A percentile compares a stretch with the other conserved stretches of the same genome.
Evolutionary conservation across 2,797 vertebrate genomes (phyloP).

Genomic region (Antennarius maculatus): DNA sequence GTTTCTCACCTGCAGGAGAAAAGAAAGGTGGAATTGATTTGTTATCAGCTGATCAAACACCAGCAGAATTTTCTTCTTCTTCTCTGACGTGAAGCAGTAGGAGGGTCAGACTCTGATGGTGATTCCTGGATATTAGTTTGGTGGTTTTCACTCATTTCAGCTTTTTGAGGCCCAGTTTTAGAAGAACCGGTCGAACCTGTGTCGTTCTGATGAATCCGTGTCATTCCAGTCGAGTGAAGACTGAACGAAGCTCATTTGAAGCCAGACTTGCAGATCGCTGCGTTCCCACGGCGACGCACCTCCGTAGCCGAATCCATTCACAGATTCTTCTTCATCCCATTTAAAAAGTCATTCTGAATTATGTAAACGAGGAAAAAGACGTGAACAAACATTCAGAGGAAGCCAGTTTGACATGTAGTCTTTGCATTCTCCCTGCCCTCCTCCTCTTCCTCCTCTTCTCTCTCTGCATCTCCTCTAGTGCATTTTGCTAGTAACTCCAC

Average conservation of each 20-base stretch:
- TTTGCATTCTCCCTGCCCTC: slow-evolving; percentile 77
- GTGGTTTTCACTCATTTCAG: slow-evolving; percentile 36
- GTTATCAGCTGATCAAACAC: not conserved
- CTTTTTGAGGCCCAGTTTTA: slow-evolving; percentile 46
- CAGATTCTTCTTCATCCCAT: slow-evolving; percentile 20
- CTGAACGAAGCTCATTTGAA: slow-evolving; percentile 47
- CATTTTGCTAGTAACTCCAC: slow-evolving; percentile 83
- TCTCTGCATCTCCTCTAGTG: slow-evolving; percentile 81
- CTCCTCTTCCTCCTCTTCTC: slow-evolving; percentile 53
- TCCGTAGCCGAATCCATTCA: slow-evolving; percentile 28
- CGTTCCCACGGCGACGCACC: slow-evolving; percentile 15
- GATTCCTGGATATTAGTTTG: slow-evolving; percentile 46
- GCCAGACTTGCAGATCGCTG: slow-evolving; percentile 38
- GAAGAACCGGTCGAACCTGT: no score
- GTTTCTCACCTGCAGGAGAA: not conserved
- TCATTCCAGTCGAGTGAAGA: slow-evolving; percentile 43
- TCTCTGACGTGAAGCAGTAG: slow-evolving; percentile 4
- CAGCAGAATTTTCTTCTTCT: not conserved
- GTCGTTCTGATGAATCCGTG: not conserved
- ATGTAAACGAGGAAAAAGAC: not conserved
- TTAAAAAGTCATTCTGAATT: slow-evolving; percentile 21
- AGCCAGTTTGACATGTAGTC: slow-evolving; percentile 86
- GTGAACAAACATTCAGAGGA: slow-evolving; percentile 48
- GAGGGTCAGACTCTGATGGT: slow-evolving; percentile 11
- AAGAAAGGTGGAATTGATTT: not conserved